phyloP scores from a whole-genome alignment of 1,140 invertebrate species.

The Steinernema khuongi region DNA sequence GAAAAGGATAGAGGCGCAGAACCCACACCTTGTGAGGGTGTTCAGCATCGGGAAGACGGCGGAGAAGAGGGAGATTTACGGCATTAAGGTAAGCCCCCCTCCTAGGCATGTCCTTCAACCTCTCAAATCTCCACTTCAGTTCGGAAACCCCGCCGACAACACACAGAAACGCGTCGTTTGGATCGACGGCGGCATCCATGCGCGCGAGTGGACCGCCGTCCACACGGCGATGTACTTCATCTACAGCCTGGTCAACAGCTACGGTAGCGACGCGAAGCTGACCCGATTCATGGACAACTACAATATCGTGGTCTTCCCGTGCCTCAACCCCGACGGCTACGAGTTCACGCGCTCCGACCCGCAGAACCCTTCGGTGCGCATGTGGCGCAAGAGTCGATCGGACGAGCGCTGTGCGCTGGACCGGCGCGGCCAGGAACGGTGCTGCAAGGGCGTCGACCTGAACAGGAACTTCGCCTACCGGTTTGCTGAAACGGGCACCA shows the following conservation, averaged over 20 bases:
- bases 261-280: not conserved
- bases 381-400: slow-evolving; percentile 38
- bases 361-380: slow-evolving; percentile 34
- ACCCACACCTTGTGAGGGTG: slow-evolving; percentile 57
- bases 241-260: slow-evolving; percentile 30
- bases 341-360: slow-evolving; percentile 29
- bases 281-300: slow-evolving; percentile 4
- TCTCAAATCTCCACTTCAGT: slow-evolving; percentile 31
- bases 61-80: slow-evolving; percentile 59
- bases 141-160: slow-evolving; percentile 47
- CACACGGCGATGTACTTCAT: slow-evolving; percentile 60
- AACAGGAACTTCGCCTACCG: slow-evolving; percentile 41
- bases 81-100: slow-evolving; percentile 59
- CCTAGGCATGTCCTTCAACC: slow-evolving; percentile 16
- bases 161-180: slow-evolving; percentile 54
- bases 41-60: slow-evolving; percentile 60
- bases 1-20: slow-evolving; percentile 39
- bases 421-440: slow-evolving; percentile 19
- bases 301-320: not conserved
- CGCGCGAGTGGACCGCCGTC: slow-evolving; percentile 59
- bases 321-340: slow-evolving; percentile 1
- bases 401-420: slow-evolving; percentile 26
- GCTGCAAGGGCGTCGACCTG: slow-evolving; percentile 40
- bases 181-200: slow-evolving; percentile 60
- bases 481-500: slow-evolving; percentile 34